These are phyloP conservation scores for Parnassius mnemosyne DNA, from an alignment of 2,888 invertebrate genomes.

Conservation along the genomic window DNA sequence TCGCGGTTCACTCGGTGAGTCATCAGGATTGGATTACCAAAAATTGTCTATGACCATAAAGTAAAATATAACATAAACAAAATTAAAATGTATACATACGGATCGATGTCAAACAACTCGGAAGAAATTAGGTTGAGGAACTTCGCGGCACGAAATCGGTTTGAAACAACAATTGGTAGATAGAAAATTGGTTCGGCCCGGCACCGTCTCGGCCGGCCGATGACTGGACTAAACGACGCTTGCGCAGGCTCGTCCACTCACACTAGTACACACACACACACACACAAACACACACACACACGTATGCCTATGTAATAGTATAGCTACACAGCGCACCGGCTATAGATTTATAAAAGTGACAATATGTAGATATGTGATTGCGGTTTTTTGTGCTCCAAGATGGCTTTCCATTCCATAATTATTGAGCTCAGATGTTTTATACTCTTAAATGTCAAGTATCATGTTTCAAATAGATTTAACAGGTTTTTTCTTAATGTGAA, in stretches of 20 bases:
- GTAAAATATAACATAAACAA: conserved; percentile 1
- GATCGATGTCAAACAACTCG: conserved; percentile 8
- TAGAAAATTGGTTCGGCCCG: conserved; percentile 51
- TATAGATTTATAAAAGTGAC: conserved; percentile 16
- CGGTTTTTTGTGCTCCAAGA: conserved; percentile 2
- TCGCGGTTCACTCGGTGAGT: conserved; percentile 7
- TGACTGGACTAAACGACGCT: conserved; percentile 48
- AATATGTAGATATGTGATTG: conserved; percentile 9
- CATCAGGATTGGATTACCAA: conserved; percentile 1
- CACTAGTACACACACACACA: not conserved
- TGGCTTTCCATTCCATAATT: too few species aligned
- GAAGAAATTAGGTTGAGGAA: conserved; percentile 9
- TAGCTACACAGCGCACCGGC: not conserved
- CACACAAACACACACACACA: not conserved
- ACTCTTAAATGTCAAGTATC: too few species aligned
- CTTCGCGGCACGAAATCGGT: conserved; percentile 23
- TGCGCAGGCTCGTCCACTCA: conserved; percentile 28
- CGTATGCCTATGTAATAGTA: not conserved
- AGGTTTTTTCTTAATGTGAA: too few species aligned
- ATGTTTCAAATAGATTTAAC: too few species aligned
- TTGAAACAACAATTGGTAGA: conserved; percentile 26
- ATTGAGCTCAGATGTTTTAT: too few species aligned
- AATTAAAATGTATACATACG: conserved; percentile 10
- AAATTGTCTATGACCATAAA: conserved; percentile 5
- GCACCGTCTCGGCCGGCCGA: conserved; percentile 56